These are phyloP conservation scores for Lasaia peninsularis DNA, from an alignment of 1,140 invertebrate species.

Conservation along the genomic window DNA sequence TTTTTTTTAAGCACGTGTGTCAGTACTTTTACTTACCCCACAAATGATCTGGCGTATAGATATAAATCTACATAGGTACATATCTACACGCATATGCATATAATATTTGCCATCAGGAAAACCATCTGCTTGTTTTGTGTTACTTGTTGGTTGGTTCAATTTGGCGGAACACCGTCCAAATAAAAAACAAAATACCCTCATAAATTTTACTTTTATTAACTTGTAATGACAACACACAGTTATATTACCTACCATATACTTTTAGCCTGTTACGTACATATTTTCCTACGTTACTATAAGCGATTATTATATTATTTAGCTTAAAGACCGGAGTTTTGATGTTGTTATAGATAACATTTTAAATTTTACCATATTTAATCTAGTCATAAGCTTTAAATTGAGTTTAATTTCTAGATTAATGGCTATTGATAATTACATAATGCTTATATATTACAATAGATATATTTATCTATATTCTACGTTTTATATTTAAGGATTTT, in stretches of 20 bases:
- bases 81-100: no score
- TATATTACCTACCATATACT: neutral
- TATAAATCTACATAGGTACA: no score
- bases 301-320: neutral
- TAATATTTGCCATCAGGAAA: no score
- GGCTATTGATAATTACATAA: constrained; percentile 21
- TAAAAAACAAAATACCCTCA: neutral
- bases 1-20: no score
- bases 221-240: neutral
- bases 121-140: no score
- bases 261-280: constrained; percentile 4
- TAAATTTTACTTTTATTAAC: constrained; percentile 3
- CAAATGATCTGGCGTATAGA: no score
- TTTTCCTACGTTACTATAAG: constrained; percentile 1
- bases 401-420: constrained; percentile 22
- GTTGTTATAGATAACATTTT: constrained; percentile 21
- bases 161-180: no score
- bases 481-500: neutral
- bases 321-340: constrained; percentile 45
- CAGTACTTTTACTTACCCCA: no score
- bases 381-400: constrained; percentile 49
- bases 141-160: no score
- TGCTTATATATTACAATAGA: neutral
- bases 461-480: neutral
- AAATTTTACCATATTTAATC: constrained; percentile 5